Evolutionary conservation across 2,113 vertebrate species (phyloP), one percentile per base, ranked within the genome.

Genomic region (Phylloscopus trochilus): DNA sequence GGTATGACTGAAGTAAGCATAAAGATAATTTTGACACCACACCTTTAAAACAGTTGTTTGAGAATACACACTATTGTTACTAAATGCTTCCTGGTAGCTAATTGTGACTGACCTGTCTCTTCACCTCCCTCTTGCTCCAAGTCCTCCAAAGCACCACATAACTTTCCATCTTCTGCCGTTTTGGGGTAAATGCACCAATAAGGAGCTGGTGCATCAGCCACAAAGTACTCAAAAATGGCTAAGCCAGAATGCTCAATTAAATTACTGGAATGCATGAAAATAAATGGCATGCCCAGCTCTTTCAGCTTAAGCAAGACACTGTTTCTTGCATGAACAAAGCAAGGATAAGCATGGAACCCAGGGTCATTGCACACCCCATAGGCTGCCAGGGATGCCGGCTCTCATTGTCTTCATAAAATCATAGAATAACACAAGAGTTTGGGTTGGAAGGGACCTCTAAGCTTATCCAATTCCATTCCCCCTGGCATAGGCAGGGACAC

Each of bases 341-440:
- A 6, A 37, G 15, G 18, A 7, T 23, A 20, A 49, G 41, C 16
- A 18, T 8, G 2, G 37, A 14, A 33, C 28, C 18, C 21, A 6
- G 28, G 31, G 47, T 12, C 1, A 0, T 52, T 35, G 44, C 37
- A 17, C 2, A 16, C 3, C 9, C 44, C 17, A 37, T 27, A 27
- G 41, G 31, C 59, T 44, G 66, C 53, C 15, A 46, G 19, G 49
- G 49, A n/a, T 26, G 31, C 13, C 3, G 47, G 15, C 4, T 33
- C 30, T 58, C 12, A 8, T 12, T 7, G 1, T 8, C 35, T 58
- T 62, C 31, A 72, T 22, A 49, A 70, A 79, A 47, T 63, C 47
- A 63, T 16, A 47, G 19, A 70, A 20, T 70, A 53, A 87, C 15
- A 87, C 56, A 47, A 63, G n/a, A 13, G 16, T n/a, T 47, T 62